Conservation (phyloP, 2,113 vertebrate species). For the Tenrec ecaudatus region DNA sequence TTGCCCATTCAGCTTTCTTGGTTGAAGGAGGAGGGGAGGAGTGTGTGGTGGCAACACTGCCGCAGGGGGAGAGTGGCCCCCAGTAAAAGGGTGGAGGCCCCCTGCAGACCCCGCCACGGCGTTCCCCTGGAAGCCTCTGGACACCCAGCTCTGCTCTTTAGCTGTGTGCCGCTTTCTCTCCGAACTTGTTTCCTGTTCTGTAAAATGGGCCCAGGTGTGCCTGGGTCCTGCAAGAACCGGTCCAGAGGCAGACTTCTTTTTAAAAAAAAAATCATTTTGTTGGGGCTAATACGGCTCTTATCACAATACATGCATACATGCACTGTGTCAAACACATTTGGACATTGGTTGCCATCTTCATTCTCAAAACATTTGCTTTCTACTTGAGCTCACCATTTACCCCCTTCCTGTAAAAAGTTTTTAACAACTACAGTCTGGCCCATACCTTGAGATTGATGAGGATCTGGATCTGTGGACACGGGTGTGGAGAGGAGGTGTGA, state of each 20-base stretch:
- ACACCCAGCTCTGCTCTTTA: neutral
- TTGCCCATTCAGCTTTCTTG: neutral
- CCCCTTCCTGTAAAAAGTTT: no score
- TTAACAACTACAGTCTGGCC: no score
- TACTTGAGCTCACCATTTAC: no score
- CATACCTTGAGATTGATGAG: no score
- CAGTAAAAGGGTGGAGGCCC: neutral
- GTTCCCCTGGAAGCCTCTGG: neutral
- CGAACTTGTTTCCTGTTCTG: slow-evolving; percentile 20
- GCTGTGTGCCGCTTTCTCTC: neutral
- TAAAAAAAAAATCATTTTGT: no score
- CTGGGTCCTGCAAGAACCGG: neutral
- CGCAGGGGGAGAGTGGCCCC: neutral
- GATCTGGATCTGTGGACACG: no score
- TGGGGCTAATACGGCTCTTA: no score
- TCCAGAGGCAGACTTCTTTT: neutral
- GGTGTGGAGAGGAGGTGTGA: no score
- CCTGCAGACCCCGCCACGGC: neutral
- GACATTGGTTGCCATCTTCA: no score
- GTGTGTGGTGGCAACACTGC: neutral
- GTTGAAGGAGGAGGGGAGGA: neutral
- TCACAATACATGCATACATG: no score
- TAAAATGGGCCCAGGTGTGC: neutral
- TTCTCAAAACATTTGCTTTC: no score
- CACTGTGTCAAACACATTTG: no score